Conservation (phyloP, 2,797 vertebrate species). For the Sardinella longiceps region DNA sequence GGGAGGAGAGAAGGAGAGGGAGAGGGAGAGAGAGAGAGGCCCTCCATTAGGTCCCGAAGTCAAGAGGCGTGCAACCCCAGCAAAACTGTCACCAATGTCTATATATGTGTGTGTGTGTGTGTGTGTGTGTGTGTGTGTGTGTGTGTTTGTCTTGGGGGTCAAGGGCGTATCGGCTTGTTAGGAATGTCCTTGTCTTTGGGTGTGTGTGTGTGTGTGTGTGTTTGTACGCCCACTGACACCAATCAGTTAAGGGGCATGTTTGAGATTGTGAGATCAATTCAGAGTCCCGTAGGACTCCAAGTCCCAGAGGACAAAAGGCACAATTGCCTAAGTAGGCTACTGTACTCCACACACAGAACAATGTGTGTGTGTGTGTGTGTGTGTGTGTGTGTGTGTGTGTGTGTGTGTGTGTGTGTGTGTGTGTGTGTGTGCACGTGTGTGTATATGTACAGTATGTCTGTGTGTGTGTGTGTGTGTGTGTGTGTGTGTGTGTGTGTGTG, state of each 20-base stretch:
- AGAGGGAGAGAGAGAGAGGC: neutral
- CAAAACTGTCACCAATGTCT: neutral
- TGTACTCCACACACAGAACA: neutral
- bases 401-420: neutral
- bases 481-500: neutral
- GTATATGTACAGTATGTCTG: neutral
- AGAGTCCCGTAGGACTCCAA: neutral
- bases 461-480: neutral
- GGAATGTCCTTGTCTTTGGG: slow-evolving; percentile 2
- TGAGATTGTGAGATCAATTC: slow-evolving; percentile 1
- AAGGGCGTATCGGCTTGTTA: slow-evolving; percentile 1
- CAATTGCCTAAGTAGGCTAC: neutral
- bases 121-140: neutral
- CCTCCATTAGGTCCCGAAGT: neutral
- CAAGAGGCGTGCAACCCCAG: neutral
- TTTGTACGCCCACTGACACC: neutral
- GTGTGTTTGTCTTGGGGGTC: neutral
- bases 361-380: neutral
- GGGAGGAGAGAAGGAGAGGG: neutral
- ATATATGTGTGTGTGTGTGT: neutral
- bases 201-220: neutral
- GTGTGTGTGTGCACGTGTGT: neutral
- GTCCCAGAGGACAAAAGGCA: neutral
- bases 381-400: neutral
- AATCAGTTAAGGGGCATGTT: neutral